Percentiles rank a stretch among this genome's conserved stretches.
Evolutionary conservation across 2,888 invertebrate species (phyloP).

Genomic region (Paralinhomoeus sp.): DNA sequence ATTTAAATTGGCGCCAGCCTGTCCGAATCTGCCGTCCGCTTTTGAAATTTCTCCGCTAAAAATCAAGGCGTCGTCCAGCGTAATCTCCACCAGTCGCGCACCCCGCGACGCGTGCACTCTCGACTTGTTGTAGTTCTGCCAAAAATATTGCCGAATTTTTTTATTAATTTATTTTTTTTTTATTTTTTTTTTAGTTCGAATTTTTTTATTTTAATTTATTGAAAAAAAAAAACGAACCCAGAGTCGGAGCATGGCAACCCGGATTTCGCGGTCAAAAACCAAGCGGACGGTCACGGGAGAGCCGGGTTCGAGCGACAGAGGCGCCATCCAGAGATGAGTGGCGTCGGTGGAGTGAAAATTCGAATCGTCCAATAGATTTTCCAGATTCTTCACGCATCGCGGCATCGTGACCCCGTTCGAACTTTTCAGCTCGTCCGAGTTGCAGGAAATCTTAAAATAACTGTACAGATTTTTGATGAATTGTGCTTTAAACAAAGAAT

Average conservation of each 20-base stretch:
- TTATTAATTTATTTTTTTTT: background rate
- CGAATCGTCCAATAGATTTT: too few relatives aligned
- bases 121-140: constrained; percentile 65
- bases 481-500: too few relatives aligned
- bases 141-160: background rate
- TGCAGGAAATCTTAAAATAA: too few relatives aligned
- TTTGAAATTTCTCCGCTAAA: constrained; percentile 46
- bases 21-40: too few relatives aligned
- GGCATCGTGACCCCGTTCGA: too few relatives aligned
- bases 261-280: constrained; percentile 33
- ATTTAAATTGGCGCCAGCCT: too few relatives aligned
- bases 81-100: constrained; percentile 45
- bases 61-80: constrained; percentile 43
- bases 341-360: constrained; percentile 51
- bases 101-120: constrained; percentile 58
- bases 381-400: too few relatives aligned
- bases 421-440: too few relatives aligned
- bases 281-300: constrained; percentile 37
- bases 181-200: constrained; percentile 4
- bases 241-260: constrained; percentile 42
- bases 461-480: too few relatives aligned
- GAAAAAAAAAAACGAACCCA: constrained; percentile 36
- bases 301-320: constrained; percentile 36
- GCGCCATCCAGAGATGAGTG: constrained; percentile 49
- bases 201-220: background rate